These are phyloP conservation scores for Microcebus ravelobensis DNA, from an alignment of 2,113 vertebrate genomes.

Conservation along the genomic window DNA sequence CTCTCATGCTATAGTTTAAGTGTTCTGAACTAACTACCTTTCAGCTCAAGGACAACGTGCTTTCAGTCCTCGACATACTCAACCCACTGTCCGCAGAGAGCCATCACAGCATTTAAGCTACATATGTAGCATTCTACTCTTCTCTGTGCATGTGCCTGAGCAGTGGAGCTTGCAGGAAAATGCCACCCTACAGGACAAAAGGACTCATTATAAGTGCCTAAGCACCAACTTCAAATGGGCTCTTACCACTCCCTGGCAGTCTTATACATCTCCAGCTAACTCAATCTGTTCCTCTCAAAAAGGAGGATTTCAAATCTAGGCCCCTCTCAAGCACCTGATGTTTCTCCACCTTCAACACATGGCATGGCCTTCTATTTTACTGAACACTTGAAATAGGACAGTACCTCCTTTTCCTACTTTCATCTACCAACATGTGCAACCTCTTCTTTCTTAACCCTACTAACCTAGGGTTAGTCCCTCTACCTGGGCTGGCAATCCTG, in stretches of 20 bases:
- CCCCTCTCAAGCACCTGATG: not conserved
- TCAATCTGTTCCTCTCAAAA: not conserved
- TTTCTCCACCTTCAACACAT: not conserved
- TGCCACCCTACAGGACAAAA: not conserved
- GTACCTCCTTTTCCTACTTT: not conserved
- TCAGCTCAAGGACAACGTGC: not conserved
- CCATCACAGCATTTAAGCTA: rapidly evolving
- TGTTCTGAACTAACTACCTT: not conserved
- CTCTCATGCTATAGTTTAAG: too few species aligned
- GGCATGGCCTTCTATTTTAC: not conserved
- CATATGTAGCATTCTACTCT: too few species aligned
- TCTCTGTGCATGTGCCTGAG: not conserved
- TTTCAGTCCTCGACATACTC: not conserved
- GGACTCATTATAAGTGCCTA: not conserved
- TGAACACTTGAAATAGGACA: not conserved
- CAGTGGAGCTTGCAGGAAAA: not conserved
- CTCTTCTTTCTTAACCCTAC: not conserved
- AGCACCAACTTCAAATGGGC: not conserved
- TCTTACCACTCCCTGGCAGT: too few species aligned
- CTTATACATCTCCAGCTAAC: too few species aligned
- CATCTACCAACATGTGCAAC: rapidly evolving
- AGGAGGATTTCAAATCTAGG: not conserved
- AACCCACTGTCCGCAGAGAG: too few species aligned
- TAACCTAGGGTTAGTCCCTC: too few species aligned
- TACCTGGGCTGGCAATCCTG: not conserved